Conservation (phyloP, 2,888 invertebrate species). For the Dryadula phaetusa region DNA sequence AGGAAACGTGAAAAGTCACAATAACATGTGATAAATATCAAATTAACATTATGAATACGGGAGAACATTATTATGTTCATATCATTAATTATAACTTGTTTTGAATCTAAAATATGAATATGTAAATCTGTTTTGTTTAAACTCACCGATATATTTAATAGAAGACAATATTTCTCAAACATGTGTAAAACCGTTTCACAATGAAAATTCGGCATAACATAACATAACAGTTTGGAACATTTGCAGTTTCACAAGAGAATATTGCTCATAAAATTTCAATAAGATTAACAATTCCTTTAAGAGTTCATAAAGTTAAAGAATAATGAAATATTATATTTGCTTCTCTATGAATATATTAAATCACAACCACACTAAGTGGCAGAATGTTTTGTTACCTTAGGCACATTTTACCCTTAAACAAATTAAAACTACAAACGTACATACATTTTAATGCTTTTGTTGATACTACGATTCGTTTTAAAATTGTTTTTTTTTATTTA, state of each 20-base stretch:
- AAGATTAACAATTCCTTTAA: slow-evolving; percentile 44
- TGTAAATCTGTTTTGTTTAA: background rate
- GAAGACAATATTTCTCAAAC: background rate
- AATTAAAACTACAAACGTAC: slow-evolving; percentile 37
- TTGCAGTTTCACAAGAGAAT: background rate
- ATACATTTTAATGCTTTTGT: slow-evolving; percentile 7
- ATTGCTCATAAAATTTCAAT: slow-evolving; percentile 22
- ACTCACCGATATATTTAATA: background rate
- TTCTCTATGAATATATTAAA: background rate
- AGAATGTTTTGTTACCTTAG: slow-evolving; percentile 51
- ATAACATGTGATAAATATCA: slow-evolving; percentile 44
- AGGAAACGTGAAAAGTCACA: slow-evolving; percentile 52
- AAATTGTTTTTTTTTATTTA: background rate
- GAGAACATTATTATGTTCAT: background rate
- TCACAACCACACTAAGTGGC: slow-evolving; percentile 27
- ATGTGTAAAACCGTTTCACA: background rate
- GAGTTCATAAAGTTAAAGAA: slow-evolving; percentile 36
- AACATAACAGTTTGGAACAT: background rate
- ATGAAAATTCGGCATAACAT: slow-evolving; percentile 12
- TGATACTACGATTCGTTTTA: background rate
- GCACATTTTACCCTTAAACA: slow-evolving; percentile 62
- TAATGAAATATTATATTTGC: slow-evolving; percentile 29
- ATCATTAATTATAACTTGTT: background rate
- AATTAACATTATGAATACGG: slow-evolving; percentile 15
- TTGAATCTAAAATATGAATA: no score